Conservation (phyloP, 2,113 vertebrate genomes). For the Dicaeum eximium region DNA sequence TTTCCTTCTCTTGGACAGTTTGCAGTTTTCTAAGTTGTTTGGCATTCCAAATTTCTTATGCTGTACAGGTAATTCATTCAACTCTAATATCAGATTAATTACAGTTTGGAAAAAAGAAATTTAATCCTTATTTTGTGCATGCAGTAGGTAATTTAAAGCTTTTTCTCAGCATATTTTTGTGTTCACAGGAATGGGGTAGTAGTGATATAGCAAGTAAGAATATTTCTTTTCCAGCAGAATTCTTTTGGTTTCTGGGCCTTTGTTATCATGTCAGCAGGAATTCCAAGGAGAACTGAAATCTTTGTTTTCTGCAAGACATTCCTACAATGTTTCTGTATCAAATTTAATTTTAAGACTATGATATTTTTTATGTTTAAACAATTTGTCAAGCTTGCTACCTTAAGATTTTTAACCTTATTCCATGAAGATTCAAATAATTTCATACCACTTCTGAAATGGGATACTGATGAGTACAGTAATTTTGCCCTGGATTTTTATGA, state of each 20-base stretch:
- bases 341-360: not conserved
- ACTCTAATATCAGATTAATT: not conserved
- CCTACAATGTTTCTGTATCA: not conserved
- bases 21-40: not conserved
- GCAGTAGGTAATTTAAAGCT: not conserved
- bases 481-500: not conserved
- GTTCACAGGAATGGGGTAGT: not conserved
- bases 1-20: not conserved
- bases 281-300: not conserved
- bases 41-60: not conserved
- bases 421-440: not conserved
- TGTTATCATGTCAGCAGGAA: not conserved
- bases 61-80: not conserved
- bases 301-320: not conserved
- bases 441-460: not conserved
- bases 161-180: not conserved
- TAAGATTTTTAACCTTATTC: not conserved
- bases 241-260: not conserved
- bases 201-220: not conserved
- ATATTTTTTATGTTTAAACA: not conserved
- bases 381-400: not conserved
- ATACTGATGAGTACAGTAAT: not conserved
- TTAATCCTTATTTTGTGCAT: not conserved
- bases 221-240: not conserved
- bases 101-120: not conserved